Evolutionary conservation across 2,888 invertebrate species (phyloP), one percentile per base, ranked within the genome.

Genomic region (Hybos culiciformis): DNA sequence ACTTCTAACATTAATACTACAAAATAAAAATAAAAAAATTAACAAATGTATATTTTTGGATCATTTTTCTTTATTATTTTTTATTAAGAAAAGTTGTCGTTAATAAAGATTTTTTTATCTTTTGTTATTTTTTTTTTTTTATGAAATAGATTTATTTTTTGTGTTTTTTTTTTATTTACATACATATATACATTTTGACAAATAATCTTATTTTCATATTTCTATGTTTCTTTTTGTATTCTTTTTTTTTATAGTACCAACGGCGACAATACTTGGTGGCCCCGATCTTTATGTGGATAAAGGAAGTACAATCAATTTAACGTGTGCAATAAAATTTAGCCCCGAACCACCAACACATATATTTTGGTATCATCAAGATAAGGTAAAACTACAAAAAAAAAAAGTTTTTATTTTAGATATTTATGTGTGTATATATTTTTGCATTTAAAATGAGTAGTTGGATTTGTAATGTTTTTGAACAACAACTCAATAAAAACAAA

Each of bases 361-460:
- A 68, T 88, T 85, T 72, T 91, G 90, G 90, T 88, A 88, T 75
- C 90, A 90, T 74, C 87, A 88, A 72, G 83, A 88, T 69, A 85
- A 82, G 73, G 90, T 91, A 73, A 83, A 36, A 43, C n/a, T n/a
- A n/a, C n/a, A n/a, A n/a, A 11, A 26, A 26, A 26, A 26, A 26
- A n/a, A n/a, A n/a, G n/a, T n/a, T n/a, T n/a, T n/a, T n/a, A n/a
- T n/a, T n/a, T n/a, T n/a, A n/a, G n/a, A n/a, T n/a, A n/a, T n/a
- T n/a, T n/a, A n/a, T n/a, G n/a, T n/a, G n/a, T n/a, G n/a, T n/a
- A n/a, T n/a, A n/a, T n/a, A n/a, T n/a, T n/a, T n/a, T n/a, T n/a
- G n/a, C n/a, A n/a, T n/a, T n/a, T n/a, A n/a, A n/a, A n/a, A n/a
- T n/a, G n/a, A n/a, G n/a, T n/a, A n/a, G n/a, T n/a, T n/a, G n/a